Conservation (phyloP, 2,797 vertebrate species). For the Myotis myotis region DNA sequence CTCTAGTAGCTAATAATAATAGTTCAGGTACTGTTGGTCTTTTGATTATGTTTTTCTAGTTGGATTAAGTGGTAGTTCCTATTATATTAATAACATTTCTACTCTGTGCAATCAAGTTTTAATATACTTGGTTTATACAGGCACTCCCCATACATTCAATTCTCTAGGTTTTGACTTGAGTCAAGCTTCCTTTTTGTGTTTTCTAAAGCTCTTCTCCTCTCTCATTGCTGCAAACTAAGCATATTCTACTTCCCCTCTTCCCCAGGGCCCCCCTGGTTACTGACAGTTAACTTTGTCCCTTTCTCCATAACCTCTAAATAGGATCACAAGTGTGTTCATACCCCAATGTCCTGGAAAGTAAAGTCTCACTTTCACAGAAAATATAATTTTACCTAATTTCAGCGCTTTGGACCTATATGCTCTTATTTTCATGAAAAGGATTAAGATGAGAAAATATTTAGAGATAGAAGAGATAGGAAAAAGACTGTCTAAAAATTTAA, state of each 20-base stretch:
- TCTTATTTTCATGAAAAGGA: neutral
- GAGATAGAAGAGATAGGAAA: neutral
- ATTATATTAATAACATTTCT: neutral
- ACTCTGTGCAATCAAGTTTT: neutral
- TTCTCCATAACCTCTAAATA: neutral
- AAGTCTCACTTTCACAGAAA: slow-evolving; percentile 42
- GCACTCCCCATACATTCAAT: neutral
- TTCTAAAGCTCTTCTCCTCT: neutral
- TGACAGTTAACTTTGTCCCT: neutral
- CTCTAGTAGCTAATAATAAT: neutral
- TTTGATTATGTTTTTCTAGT: slow-evolving; percentile 1
- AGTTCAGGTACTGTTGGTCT: slow-evolving; percentile 51
- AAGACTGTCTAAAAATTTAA: slow-evolving; percentile 25
- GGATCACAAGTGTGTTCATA: neutral
- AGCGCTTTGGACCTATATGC: neutral
- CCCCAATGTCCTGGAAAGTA: neutral
- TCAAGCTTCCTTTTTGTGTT: neutral
- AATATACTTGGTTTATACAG: neutral
- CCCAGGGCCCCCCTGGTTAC: neutral
- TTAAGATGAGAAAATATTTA: slow-evolving; percentile 28
- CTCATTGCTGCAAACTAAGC: neutral
- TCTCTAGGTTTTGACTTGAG: neutral
- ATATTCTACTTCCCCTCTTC: neutral
- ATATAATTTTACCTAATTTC: slow-evolving; percentile 20
- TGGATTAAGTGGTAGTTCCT: slow-evolving; percentile 58